Percentiles rank a stretch among this genome's conserved stretches.
Conservation (phyloP, 1,140 invertebrate species). For the Drosophila kanapiae region DNA sequence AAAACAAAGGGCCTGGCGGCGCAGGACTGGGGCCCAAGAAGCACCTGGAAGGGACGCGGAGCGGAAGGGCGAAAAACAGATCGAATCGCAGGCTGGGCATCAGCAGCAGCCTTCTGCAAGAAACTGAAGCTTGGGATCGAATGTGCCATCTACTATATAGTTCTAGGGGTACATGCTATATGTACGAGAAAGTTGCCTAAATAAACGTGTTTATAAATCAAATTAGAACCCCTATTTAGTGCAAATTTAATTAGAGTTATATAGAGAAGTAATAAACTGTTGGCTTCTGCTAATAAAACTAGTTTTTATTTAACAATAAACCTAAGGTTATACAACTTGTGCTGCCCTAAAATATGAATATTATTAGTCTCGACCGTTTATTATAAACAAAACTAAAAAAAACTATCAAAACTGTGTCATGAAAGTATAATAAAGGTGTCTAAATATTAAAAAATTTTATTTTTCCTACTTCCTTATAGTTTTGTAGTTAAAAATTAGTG, state of each 20-base stretch:
- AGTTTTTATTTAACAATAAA: neutral
- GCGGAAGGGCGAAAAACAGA: slow-evolving; percentile 13
- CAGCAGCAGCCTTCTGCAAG: slow-evolving; percentile 28
- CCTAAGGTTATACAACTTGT: neutral
- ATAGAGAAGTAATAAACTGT: neutral
- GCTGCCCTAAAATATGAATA: neutral
- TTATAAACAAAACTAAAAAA: neutral
- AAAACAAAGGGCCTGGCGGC: slow-evolving; percentile 71
- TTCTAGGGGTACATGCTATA: neutral
- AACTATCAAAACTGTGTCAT: neutral
- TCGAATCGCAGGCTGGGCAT: slow-evolving; percentile 31
- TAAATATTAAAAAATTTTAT: too few relatives aligned
- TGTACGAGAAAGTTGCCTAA: neutral
- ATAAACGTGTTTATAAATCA: slow-evolving; percentile 1
- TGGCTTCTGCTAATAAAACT: neutral
- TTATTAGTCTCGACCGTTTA: neutral
- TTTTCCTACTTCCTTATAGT: too few relatives aligned
- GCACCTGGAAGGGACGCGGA: slow-evolving; percentile 50
- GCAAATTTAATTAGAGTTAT: slow-evolving; percentile 9
- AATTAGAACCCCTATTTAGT: neutral
- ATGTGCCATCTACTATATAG: slow-evolving; percentile 7
- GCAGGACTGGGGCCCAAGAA: slow-evolving; percentile 26
- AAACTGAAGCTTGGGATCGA: slow-evolving; percentile 17
- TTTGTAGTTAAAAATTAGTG: too few relatives aligned
- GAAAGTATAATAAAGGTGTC: too few relatives aligned